These are phyloP conservation scores for Hydroisotoma schaefferi DNA, from an alignment of 2,888 invertebrate species.

Conservation along the genomic window DNA sequence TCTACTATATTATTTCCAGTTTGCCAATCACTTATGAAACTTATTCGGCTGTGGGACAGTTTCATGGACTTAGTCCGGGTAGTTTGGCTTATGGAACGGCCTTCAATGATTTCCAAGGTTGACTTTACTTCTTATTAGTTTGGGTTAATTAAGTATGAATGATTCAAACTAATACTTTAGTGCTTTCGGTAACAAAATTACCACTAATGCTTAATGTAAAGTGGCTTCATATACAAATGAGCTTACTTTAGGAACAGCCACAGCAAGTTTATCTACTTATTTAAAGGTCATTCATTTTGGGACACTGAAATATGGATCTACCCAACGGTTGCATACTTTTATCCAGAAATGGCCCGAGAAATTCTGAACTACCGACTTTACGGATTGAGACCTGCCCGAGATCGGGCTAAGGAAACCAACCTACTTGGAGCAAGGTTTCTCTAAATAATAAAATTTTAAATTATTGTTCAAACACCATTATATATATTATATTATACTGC, in stretches of 20 bases:
- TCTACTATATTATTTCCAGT: conserved; percentile 48
- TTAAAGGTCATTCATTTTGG: conserved; percentile 10
- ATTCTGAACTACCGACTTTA: conserved; percentile 46
- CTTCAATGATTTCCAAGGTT: conserved; percentile 46
- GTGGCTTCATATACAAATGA: too few species aligned
- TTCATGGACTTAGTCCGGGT: conserved; percentile 48
- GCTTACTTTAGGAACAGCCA: conserved; percentile 7
- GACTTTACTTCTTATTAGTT: background rate
- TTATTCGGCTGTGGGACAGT: conserved; percentile 30
- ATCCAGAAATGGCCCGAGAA: conserved; percentile 43
- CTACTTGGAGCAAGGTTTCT: conserved; percentile 43
- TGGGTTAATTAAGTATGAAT: background rate
- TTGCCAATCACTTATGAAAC: conserved; percentile 40
- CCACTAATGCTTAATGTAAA: too few species aligned
- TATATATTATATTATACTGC: too few species aligned
- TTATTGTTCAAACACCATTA: too few species aligned
- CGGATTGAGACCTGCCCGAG: conserved; percentile 41
- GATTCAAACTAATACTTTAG: too few species aligned
- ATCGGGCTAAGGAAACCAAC: conserved; percentile 40
- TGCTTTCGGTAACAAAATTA: too few species aligned
- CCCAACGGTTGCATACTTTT: conserved; percentile 45
- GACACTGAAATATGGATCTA: conserved; percentile 50
- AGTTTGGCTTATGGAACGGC: conserved; percentile 45
- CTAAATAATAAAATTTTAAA: too few species aligned
- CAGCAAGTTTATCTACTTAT: background rate